These are phyloP conservation scores for Eristalis tenax DNA, from an alignment of 2,888 invertebrate genomes.

Conservation along the genomic window DNA sequence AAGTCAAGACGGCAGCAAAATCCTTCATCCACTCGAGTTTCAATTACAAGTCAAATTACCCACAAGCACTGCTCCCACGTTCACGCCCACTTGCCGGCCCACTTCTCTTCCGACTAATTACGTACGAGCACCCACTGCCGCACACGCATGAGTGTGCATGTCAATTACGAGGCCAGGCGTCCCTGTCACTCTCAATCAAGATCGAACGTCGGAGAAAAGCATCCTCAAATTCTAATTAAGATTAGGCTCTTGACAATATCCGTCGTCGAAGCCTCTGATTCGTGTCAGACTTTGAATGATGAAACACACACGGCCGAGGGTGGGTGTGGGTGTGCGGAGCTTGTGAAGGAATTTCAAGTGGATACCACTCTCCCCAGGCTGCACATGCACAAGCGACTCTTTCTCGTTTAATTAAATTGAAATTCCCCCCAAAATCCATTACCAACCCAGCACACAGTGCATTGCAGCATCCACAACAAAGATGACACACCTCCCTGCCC, in stretches of 20 bases:
- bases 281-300: conserved; percentile 11
- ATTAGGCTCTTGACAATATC: conserved; percentile 36
- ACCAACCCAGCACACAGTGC: neutral
- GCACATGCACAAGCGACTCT: neutral
- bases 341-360: conserved; percentile 21
- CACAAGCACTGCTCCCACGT: neutral
- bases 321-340: neutral
- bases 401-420: conserved; percentile 20
- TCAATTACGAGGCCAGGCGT: neutral
- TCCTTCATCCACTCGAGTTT: conserved; percentile 11
- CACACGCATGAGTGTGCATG: neutral
- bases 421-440: neutral
- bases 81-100: neutral
- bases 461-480: neutral
- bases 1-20: neutral
- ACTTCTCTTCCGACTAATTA: conserved; percentile 23
- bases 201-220: conserved; percentile 30
- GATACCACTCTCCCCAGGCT: neutral
- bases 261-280: conserved; percentile 27
- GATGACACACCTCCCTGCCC: neutral
- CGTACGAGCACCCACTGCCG: neutral
- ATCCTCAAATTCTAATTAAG: conserved; percentile 44
- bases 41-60: conserved; percentile 34
- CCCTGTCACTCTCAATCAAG: conserved; percentile 24
- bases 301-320: neutral